Conservation (phyloP, 2,113 vertebrate species). For the Recurvirostra avosetta region DNA sequence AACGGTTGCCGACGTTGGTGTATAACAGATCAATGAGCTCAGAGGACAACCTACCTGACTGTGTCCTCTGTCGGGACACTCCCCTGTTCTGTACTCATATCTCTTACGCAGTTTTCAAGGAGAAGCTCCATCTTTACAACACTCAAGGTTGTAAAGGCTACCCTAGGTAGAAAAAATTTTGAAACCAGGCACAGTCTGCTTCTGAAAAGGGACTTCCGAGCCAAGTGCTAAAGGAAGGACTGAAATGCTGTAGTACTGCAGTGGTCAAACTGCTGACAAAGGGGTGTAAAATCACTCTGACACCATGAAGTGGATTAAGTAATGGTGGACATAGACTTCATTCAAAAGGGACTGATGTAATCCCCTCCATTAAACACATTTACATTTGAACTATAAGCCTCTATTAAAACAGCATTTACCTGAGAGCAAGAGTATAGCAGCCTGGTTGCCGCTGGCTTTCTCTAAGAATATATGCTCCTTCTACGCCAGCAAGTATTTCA, state of each 20-base stretch:
- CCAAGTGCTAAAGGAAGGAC: not conserved
- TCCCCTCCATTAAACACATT: not conserved
- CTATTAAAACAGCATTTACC: slow-evolving; percentile 71
- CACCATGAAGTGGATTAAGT: not conserved
- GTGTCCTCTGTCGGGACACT: rapidly evolving
- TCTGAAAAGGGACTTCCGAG: not conserved
- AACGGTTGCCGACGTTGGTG: not conserved
- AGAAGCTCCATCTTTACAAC: not conserved
- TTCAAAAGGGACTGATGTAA: not conserved
- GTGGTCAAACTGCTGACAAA: not conserved
- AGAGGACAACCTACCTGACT: not conserved
- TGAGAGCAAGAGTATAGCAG: slow-evolving; percentile 92
- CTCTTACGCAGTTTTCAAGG: not conserved
- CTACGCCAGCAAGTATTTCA: slow-evolving; percentile 83
- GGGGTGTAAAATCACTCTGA: not conserved
- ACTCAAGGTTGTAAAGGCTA: not conserved
- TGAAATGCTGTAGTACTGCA: not conserved
- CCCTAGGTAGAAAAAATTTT: not conserved
- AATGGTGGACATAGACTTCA: rapidly evolving
- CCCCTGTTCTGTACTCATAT: not conserved
- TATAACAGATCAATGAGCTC: not conserved
- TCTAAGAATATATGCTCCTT: slow-evolving; percentile 95
- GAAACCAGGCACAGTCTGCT: not conserved
- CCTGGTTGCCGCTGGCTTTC: slow-evolving; percentile 96
- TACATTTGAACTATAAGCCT: not conserved